Evolutionary conservation across 2,797 vertebrate genomes (phyloP), one percentile per base, ranked within the genome.

Genomic region (Trematomus bernacchii): DNA sequence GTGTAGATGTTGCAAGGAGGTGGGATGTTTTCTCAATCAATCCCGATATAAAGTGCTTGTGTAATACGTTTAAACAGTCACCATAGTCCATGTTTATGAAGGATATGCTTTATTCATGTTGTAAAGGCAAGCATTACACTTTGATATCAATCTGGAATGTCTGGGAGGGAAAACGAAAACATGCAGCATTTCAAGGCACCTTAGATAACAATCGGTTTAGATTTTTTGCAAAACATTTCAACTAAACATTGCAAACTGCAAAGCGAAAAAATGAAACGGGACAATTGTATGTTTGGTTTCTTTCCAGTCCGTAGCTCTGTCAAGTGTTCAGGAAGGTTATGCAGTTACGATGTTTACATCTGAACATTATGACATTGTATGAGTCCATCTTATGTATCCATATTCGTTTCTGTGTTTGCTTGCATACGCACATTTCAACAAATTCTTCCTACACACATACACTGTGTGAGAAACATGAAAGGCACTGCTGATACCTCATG

Each of bases 91-190:
- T 3, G 3, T 71, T 63, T 55, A 7, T 80, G 51, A 76, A 54
- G 9, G 14, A 50, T 1, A 52, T 30, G 46, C 63, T 91, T 91
- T 91, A 88, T 87, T 27, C 63, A 79, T 33, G 43, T 67, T 74
- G 68, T 77, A 71, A 61, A 73, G 65, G 64, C 48, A 82, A 78
- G 62, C 75, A 70, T 55, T 58, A 27, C 18, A 8, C 6, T 74
- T 33, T 55, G 50, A 64, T 63, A 77, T 58, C 77, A 42, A 65
- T 69, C 14, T 83, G 91, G 90, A 93, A 91, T 92, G 91, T 88
- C 44, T 82, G 67, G 69, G 51, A 82, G 52, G 67, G 58, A 66
- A 70, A 77, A 51, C 42, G 23, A 67, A 65, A 21, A 18, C 30
- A 33, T 54, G 33, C 2, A 67, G 51, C 54, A 47, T 51, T 52